Percentiles rank a stretch among this genome's conserved stretches.
Evolutionary conservation across 2,113 vertebrate species (phyloP).

Genomic region (Capreolus pygargus): DNA sequence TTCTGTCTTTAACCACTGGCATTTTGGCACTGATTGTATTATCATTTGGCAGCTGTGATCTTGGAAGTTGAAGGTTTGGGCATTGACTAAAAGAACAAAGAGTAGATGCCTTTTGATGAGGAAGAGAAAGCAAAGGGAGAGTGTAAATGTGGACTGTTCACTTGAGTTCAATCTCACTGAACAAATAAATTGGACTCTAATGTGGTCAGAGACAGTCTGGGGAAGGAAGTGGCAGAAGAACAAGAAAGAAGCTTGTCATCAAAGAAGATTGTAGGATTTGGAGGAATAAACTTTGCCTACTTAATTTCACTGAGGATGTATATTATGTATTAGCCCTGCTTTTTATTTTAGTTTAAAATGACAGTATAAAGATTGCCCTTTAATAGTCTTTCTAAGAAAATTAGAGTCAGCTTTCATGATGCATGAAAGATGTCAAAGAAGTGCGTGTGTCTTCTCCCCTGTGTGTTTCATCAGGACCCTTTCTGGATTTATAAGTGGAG

Average conservation of each 20-base stretch:
- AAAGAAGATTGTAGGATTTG: background rate
- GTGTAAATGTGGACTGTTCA: background rate
- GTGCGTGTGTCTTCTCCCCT: background rate
- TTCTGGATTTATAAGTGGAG: background rate
- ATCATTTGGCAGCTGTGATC: background rate
- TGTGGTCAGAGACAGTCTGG: background rate
- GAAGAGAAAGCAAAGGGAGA: background rate
- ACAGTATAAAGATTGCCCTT: background rate
- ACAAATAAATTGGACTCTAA: background rate
- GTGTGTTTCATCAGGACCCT: background rate
- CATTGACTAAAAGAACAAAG: background rate
- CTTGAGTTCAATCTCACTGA: background rate
- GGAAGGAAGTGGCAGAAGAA: background rate
- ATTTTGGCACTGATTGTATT: background rate
- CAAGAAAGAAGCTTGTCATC: conserved; percentile 23
- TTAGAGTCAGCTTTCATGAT: background rate
- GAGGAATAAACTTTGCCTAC: background rate
- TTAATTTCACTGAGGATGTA: conserved; percentile 42
- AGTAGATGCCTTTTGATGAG: background rate
- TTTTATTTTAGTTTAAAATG: conserved; percentile 31
- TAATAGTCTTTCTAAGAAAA: background rate
- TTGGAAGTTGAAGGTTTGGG: conserved; percentile 21
- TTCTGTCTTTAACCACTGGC: background rate
- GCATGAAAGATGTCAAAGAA: background rate
- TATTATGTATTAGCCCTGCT: conserved; percentile 33